Base-by-base conservation (phyloP, 2,113 vertebrate species). In the Aramus guarauna region DNA sequence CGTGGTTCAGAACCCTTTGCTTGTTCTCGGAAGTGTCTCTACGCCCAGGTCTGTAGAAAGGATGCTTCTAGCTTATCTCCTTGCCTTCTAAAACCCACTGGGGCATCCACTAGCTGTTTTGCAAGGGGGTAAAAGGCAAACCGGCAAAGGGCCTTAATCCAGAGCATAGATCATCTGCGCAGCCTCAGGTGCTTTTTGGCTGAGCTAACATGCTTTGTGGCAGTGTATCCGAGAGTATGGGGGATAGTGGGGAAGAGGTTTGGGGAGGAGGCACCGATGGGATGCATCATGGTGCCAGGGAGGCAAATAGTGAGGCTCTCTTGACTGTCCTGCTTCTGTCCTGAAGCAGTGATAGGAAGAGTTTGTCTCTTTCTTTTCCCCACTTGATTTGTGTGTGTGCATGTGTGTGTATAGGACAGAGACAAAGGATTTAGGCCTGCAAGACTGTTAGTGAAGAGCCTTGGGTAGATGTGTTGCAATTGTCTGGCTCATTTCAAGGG, bases 381-480 rank as follows among this genome's bases (percentile, higher is more conserved):
- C 8, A 6, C 30, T 39, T 79, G 37, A 53, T 75, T 39, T 60
- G 30, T 75, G 34, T 39, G 56, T 32, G 32, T 10, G 9, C n/a
- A 15, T 39, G 34, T 43, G 5, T 68, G 39, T n/a, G 14, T 64
- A 5, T 77, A 64, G 32, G 59, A 23, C 74, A 80, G 74, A 85
- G 86, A 91, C 69, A 73, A 81, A 83, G 75, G 69, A 39, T 37
- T 69, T 41, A 39, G 62, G 55, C 23, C 47, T 95, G n/a, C 23
- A 76, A 75, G 84, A 50, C 34, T 81, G 13, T 47, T 72, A 81
- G 80, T 52, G 84, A 93, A 66, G 94, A 96, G 55, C 67, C 48
- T 45, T 90, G 90, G 74, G 81, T 85, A 82, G 74, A 32, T 77
- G n/a, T 95, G 81, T 91, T 96, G 89, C 94, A 97, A 91, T 59